Percentiles rank a stretch among this genome's conserved stretches.
Evolutionary conservation across 2,888 invertebrate species (phyloP).

Genomic region (Scrobipalpa atriplicella): DNA sequence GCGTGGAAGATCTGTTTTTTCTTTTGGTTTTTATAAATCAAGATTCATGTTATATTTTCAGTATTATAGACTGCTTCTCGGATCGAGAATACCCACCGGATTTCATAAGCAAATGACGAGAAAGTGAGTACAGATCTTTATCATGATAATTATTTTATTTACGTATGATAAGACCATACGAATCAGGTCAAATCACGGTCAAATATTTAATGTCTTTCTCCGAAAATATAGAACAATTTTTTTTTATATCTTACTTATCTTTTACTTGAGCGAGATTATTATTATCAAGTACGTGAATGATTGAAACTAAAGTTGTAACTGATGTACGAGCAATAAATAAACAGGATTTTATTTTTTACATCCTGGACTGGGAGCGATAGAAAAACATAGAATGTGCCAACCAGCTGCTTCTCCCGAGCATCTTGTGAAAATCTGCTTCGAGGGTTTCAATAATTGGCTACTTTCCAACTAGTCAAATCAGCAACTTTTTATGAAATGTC

Average conservation of each 20-base stretch:
- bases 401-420: no score
- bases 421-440: no score
- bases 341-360: no score
- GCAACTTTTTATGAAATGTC: no score
- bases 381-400: no score
- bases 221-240: neutral
- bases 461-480: no score
- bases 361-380: no score
- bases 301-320: neutral
- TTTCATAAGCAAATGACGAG: conserved; percentile 80
- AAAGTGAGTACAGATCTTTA: conserved; percentile 69
- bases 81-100: conserved; percentile 83
- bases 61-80: conserved; percentile 89
- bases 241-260: neutral
- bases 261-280: neutral
- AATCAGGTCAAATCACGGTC: neutral
- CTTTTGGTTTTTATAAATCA: no score
- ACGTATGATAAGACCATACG: neutral
- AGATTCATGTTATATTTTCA: conserved; percentile 59
- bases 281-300: neutral
- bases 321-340: no score
- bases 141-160: neutral
- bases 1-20: neutral
- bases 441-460: no score
- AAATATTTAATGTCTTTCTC: neutral